Base-by-base conservation (phyloP, 2,797 vertebrate species). In the Heterohyrax brucei region DNA sequence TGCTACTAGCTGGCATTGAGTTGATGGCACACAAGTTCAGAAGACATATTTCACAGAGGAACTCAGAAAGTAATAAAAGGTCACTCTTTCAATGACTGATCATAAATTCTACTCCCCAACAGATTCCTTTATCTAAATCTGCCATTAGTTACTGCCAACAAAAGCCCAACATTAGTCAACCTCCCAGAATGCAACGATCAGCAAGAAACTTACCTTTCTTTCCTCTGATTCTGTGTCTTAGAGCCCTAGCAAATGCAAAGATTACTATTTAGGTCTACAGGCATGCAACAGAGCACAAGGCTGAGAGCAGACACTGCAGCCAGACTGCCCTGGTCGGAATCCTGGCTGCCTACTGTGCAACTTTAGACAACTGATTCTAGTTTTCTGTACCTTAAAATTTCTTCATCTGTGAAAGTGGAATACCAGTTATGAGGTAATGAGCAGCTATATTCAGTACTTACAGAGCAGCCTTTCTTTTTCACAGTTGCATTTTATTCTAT, bases 61-160 rank as follows among this genome's bases (percentile, higher is more conserved):
- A 56, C 53, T 56, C 22, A 68, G 21, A 22, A 84, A 83, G 12
- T 92, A 79, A 24, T 8, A 53, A 86, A 91, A 77, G 61, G 61
- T n/a, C 62, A 92, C 68, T 9, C 72, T 89, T 92, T 78, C 19
- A 78, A 88, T 66, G 28, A 62, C 30, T n/a, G 44, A 81, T 33
- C 39, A 66, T 21, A 48, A 83, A 91, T 21, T 21, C 50, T 59
- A 76, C 10, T 91, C 56, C 53, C 22, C 16, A 80, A 53, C 85
- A 61, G 33, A 44, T 89, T 56, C 48, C 50, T 79, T 82, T 82
- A 8, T 56, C 28, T 76, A 91, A 87, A 68, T 22, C 48, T 78
- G n/a, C 59, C 64, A 72, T 81, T 85, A 78, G 50, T 70, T 53
- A 95, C 50, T 80, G 21, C 70, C 59, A 82, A 62, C 46, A 85